A percentile compares a stretch with the other conserved stretches of the same genome.
phyloP scores from a whole-genome alignment of 1,140 invertebrate species.

The Dreissena rostriformis region DNA sequence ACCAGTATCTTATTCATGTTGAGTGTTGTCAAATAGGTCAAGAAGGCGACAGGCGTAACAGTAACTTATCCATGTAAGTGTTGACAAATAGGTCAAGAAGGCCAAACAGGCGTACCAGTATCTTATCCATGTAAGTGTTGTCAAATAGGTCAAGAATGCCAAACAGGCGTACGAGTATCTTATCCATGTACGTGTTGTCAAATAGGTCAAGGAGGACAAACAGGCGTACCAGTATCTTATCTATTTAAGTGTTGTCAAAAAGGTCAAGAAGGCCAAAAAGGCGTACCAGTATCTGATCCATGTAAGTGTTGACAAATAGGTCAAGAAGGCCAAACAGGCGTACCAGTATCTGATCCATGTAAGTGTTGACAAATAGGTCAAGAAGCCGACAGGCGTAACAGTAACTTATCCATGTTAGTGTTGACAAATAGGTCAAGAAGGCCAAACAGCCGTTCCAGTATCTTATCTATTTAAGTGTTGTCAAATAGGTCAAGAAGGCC shows the following conservation, averaged over 20 bases:
- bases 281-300: slow-evolving; percentile 41
- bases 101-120: slow-evolving; percentile 34
- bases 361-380: slow-evolving; percentile 12
- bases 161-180: slow-evolving; percentile 28
- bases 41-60: slow-evolving; percentile 23
- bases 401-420: slow-evolving; percentile 39
- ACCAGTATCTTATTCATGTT: slow-evolving; percentile 43
- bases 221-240: slow-evolving; percentile 32
- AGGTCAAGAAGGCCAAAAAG: slow-evolving; percentile 5
- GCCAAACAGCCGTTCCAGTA: slow-evolving; percentile 31
- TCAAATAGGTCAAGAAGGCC: slow-evolving; percentile 2
- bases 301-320: slow-evolving; percentile 21
- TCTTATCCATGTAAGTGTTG: slow-evolving; percentile 34
- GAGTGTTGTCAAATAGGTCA: background rate
- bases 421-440: slow-evolving; percentile 2
- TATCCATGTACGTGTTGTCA: slow-evolving; percentile 26
- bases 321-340: slow-evolving; percentile 15
- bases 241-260: slow-evolving; percentile 13
- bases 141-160: slow-evolving; percentile 2
- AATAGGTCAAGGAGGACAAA: slow-evolving; percentile 1
- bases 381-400: slow-evolving; percentile 19
- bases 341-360: slow-evolving; percentile 46
- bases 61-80: slow-evolving; percentile 40
- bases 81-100: slow-evolving; percentile 2
- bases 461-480: slow-evolving; percentile 29